Evolutionary conservation across 2,888 invertebrate species (phyloP).

Genomic region (Eledona agricola): DNA sequence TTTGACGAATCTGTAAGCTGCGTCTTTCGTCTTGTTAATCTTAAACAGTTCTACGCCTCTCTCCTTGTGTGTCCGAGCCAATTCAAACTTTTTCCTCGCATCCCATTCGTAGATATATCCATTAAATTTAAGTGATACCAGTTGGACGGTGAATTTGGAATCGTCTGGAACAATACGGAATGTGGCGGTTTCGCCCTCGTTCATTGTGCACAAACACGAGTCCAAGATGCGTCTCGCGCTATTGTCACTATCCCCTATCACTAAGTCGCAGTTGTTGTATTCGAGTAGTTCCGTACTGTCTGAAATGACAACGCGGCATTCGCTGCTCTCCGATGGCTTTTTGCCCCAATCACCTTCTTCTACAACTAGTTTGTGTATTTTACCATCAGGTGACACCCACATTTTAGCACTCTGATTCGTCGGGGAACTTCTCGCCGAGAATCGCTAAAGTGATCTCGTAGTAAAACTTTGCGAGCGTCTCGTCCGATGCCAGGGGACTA

Average conservation of each 20-base stretch:
- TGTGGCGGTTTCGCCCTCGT: constrained; percentile 62
- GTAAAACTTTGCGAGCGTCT: constrained; percentile 53
- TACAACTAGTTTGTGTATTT: constrained; percentile 55
- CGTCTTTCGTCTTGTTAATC: constrained; percentile 69
- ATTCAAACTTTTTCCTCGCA: constrained; percentile 58
- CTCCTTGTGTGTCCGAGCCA: constrained; percentile 63
- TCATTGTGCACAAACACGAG: constrained; percentile 63
- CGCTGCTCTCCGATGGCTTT: constrained; percentile 58
- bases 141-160: constrained; percentile 57
- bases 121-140: constrained; percentile 58
- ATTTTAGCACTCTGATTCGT: constrained; percentile 58
- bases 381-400: constrained; percentile 56
- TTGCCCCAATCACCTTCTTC: constrained; percentile 49
- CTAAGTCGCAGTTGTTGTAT: constrained; percentile 37
- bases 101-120: constrained; percentile 62
- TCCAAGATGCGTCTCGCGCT: constrained; percentile 64
- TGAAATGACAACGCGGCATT: constrained; percentile 54
- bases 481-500: constrained; percentile 52
- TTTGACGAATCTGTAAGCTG: constrained; percentile 77
- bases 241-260: constrained; percentile 62
- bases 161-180: constrained; percentile 59
- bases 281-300: constrained; percentile 39
- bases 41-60: constrained; percentile 72
- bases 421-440: constrained; percentile 52
- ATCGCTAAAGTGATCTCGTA: constrained; percentile 56